These are phyloP conservation scores for Dryocosmus kuriphilus DNA, from an alignment of 2,888 invertebrate species.

Conservation along the genomic window DNA sequence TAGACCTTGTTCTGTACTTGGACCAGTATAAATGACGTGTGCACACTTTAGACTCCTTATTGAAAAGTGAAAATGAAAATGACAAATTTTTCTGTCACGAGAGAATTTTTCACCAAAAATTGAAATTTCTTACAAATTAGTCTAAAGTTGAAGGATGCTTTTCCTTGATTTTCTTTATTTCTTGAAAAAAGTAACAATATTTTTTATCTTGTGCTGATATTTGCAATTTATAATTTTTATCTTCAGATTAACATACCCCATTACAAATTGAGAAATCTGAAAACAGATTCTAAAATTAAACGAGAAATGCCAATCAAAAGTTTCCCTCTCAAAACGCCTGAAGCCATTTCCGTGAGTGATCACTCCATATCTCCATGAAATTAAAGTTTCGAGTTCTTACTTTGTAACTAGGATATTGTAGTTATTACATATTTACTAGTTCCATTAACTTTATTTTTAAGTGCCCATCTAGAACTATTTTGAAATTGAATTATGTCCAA, in stretches of 20 bases:
- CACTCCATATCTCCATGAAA: slow-evolving; percentile 43
- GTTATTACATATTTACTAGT: background rate
- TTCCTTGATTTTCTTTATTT: background rate
- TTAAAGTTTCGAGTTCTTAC: slow-evolving; percentile 47
- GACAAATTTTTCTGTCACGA: slow-evolving; percentile 11
- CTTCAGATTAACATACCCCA: background rate
- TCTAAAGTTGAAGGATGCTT: slow-evolving; percentile 1
- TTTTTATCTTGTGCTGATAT: too few species aligned
- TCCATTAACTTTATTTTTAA: background rate
- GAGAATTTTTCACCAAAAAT: slow-evolving; percentile 24
- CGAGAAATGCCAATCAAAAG: slow-evolving; percentile 42
- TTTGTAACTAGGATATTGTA: slow-evolving; percentile 24
- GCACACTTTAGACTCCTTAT: background rate
- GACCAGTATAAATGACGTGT: slow-evolving; percentile 33
- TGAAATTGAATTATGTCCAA: background rate
- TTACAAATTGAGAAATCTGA: background rate
- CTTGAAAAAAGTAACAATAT: too few species aligned
- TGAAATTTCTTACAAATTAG: slow-evolving; percentile 20
- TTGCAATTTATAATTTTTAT: background rate
- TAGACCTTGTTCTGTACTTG: slow-evolving; percentile 34
- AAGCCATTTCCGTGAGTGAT: slow-evolving; percentile 39
- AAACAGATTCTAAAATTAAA: slow-evolving; percentile 36
- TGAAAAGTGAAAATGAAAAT: slow-evolving; percentile 22
- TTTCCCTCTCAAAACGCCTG: slow-evolving; percentile 5
- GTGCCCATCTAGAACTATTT: background rate